Percentiles rank a stretch among this genome's conserved stretches.
Conservation (phyloP, 2,797 vertebrate genomes). For the Trichosurus vulpecula region DNA sequence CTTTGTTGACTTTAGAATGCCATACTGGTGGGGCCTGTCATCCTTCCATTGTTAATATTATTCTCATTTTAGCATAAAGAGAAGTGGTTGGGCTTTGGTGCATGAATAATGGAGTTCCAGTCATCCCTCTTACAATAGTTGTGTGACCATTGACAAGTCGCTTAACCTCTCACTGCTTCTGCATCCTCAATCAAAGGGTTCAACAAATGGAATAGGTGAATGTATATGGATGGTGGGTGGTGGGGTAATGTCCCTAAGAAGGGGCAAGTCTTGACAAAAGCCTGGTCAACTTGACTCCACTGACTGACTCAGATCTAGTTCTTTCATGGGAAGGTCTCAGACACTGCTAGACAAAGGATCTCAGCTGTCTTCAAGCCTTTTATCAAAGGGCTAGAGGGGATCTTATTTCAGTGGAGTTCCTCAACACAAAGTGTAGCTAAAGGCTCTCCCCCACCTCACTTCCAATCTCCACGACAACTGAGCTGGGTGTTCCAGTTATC, state of each 20-base stretch:
- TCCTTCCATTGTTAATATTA: background rate
- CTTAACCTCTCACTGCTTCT: background rate
- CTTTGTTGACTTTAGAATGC: background rate
- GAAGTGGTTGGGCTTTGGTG: background rate
- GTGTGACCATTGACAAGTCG: background rate
- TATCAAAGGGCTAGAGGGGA: background rate
- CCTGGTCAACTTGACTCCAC: background rate
- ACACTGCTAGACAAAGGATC: accelerated
- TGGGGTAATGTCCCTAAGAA: background rate
- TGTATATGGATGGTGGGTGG: background rate
- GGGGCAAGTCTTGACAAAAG: background rate
- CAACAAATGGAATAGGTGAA: no score
- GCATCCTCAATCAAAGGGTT: background rate
- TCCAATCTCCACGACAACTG: conserved; percentile 2
- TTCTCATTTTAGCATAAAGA: background rate
- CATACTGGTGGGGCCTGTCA: background rate
- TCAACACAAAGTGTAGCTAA: background rate
- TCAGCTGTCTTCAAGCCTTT: no score
- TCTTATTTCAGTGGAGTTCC: background rate
- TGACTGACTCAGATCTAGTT: background rate
- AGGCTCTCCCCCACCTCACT: background rate
- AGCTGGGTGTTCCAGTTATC: background rate
- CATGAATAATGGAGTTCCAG: background rate
- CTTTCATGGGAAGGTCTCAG: no score
- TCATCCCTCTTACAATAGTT: background rate